phyloP scores from a whole-genome alignment of 2,797 vertebrate genomes.

The Heteromormyrus szaboi region DNA sequence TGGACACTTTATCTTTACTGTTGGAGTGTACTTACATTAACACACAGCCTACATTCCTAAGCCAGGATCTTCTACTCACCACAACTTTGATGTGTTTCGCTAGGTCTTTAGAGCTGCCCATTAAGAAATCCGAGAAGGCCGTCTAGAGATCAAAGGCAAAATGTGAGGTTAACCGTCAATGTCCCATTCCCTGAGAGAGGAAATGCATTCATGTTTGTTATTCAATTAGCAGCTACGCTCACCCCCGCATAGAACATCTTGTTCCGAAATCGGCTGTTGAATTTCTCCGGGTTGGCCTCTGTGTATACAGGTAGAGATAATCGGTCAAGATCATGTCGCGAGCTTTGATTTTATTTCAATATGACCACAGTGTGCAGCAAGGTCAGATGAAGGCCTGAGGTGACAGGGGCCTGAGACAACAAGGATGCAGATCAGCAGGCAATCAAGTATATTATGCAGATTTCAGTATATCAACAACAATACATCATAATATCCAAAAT shows the following conservation, averaged over 20 bases:
- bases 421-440: not conserved
- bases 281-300: conserved; percentile 97
- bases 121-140: conserved; percentile 89
- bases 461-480: not conserved
- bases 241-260: conserved; percentile 99
- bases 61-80: conserved; percentile 60
- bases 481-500: not conserved
- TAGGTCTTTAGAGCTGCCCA: conserved; percentile 86
- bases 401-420: not conserved
- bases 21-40: not conserved
- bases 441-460: not conserved
- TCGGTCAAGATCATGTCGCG: not conserved
- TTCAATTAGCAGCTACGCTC: conserved; percentile 43
- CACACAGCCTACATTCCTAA: not conserved
- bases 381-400: not conserved
- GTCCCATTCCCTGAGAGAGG: not conserved
- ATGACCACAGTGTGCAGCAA: not conserved
- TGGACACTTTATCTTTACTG: not conserved
- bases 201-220: not conserved
- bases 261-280: conserved; percentile 92
- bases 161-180: not conserved
- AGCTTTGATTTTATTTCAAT: not conserved
- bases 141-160: conserved; percentile 61
- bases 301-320: conserved; percentile 36
- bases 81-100: conserved; percentile 87